Conservation (phyloP, 30 jellyfish, hydroid and myxozoan genomes). For the Aurelia sp. region DNA sequence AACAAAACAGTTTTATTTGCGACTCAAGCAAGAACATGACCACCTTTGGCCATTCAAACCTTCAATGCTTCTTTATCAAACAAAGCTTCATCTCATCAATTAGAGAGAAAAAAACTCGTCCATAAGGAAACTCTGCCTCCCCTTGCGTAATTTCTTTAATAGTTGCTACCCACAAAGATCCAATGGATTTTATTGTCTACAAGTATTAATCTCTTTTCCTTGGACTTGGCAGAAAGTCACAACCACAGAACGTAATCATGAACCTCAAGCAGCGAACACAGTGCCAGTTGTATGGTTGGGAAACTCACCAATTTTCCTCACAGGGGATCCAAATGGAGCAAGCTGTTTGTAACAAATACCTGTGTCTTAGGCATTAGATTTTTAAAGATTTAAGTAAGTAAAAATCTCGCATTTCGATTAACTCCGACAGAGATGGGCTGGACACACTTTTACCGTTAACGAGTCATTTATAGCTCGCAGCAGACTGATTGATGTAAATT, state of each 20-base stretch:
- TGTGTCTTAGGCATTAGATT: constrained; percentile 16
- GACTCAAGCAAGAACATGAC: too few species aligned
- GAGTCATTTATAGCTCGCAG: too few species aligned
- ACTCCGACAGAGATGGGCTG: constrained; percentile 57
- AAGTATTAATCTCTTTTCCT: constrained; percentile 17
- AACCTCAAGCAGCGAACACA: constrained; percentile 4
- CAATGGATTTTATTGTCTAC: constrained; percentile 33
- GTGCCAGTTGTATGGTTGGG: constrained; percentile 18
- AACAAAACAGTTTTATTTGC: too few species aligned
- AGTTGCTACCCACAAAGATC: neutral
- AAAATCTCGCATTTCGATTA: constrained; percentile 12
- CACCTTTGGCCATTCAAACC: too few species aligned
- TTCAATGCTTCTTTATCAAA: too few species aligned
- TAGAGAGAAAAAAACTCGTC: too few species aligned
- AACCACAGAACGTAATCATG: neutral
- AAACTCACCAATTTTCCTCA: constrained; percentile 13
- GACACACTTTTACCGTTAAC: constrained; percentile 9
- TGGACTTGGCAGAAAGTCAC: neutral
- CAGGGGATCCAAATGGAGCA: constrained; percentile 12
- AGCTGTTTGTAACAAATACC: constrained; percentile 2
- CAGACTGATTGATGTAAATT: too few species aligned
- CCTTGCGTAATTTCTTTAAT: too few species aligned
- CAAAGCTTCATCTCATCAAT: too few species aligned
- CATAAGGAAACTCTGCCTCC: too few species aligned
- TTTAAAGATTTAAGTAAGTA: constrained; percentile 10